Evolutionary conservation across 2,888 invertebrate species (phyloP), one percentile per base, ranked within the genome.

Genomic region (Hipparchia semele): DNA sequence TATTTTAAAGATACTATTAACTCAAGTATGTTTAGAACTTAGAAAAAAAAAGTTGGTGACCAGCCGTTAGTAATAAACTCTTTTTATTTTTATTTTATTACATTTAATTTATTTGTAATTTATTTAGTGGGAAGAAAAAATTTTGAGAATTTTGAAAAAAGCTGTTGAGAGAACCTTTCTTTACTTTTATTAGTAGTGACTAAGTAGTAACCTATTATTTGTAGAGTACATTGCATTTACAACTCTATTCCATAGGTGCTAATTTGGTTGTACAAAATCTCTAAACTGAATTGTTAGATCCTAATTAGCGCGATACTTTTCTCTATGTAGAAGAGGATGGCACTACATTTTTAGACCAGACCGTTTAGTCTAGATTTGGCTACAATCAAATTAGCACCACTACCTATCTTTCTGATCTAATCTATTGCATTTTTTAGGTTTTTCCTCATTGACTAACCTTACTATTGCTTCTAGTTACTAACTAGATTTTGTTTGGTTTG

Each of bases 221-320:
- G 76, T 80, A 82, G 80, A 84, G 84, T 85, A 85, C 87, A 88
- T 88, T 87, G 88, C 87, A 87, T 88, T 88, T 80, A 80, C 80
- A 74, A 71, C 71, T 73, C 75, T 58, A 3, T 56, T 6, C n/a
- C 56, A 56, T 58, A 2, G 7, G 7, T 8, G 49, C 49, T 49
- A 1, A 49, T 49, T 49, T 49, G 7, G 8, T 49, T 49, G 49
- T 49, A 49, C 49, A 49, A 49, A 8, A 49, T 49, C 39, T 39
- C 39, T 6, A 49, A 49, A 49, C 49, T 49, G 6, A 49, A 49
- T 6, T 49, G 8, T 4, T 8, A 49, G 8, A 6, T 39, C 39
- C 39, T 39, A 39, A 39, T 39, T 2, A 39, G 39, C 5, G 39
- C 39, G 3, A 39, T 39, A 2, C 39, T 39, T 39, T 39, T 39